Evolutionary conservation across 2,888 invertebrate species (phyloP).

Genomic region (Scaptomyza polygonia): DNA sequence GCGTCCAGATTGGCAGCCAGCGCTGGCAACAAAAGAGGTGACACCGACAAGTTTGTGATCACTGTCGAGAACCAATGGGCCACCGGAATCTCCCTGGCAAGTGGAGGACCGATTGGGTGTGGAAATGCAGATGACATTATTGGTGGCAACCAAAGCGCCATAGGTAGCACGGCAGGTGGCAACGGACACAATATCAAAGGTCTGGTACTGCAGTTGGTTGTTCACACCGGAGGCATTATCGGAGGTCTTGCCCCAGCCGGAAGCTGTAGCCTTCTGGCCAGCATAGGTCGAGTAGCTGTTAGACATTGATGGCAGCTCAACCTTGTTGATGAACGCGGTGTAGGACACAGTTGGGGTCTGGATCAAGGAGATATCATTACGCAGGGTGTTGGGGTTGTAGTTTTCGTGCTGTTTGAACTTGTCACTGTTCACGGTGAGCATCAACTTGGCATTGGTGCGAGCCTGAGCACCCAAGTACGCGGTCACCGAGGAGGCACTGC

Average conservation of each 20-base stretch:
- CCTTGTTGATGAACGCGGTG: constrained; percentile 39
- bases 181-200: constrained; percentile 76
- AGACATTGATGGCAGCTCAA: constrained; percentile 57
- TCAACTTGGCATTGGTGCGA: constrained; percentile 66
- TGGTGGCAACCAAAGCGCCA: constrained; percentile 37
- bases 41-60: constrained; percentile 65
- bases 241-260: constrained; percentile 84
- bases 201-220: constrained; percentile 78
- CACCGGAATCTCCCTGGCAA: constrained; percentile 82
- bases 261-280: constrained; percentile 79
- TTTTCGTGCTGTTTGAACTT: constrained; percentile 82
- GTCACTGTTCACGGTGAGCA: constrained; percentile 58
- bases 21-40: constrained; percentile 67
- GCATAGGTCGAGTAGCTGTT: constrained; percentile 72
- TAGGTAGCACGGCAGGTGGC: constrained; percentile 68
- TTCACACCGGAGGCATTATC: constrained; percentile 61
- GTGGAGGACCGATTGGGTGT: constrained; percentile 66
- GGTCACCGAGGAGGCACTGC: constrained; percentile 66
- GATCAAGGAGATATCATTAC: constrained; percentile 80
- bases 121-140: constrained; percentile 67
- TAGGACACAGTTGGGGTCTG: constrained; percentile 50
- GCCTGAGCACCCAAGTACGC: constrained; percentile 70
- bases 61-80: constrained; percentile 68
- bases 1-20: constrained; percentile 60
- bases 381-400: constrained; percentile 60